Evolutionary conservation across 2,888 invertebrate genomes (phyloP).

Genomic region (Drosophila fulvimacula): DNA sequence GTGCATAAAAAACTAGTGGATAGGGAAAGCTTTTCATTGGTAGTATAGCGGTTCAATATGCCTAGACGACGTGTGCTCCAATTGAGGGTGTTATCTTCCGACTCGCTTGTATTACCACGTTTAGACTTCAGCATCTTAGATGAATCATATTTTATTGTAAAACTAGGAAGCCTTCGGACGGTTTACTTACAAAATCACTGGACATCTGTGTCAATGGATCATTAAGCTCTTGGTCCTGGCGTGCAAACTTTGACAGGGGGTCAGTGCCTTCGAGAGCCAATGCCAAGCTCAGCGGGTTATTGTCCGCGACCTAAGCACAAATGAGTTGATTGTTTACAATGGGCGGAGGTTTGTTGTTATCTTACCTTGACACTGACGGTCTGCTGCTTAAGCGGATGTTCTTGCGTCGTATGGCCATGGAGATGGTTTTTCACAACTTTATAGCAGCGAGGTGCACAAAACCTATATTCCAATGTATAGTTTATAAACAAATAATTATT

Average conservation of each 20-base stretch:
- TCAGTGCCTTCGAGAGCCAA: slow-evolving; percentile 88
- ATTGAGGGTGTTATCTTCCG: slow-evolving; percentile 86
- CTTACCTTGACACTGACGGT: slow-evolving; percentile 83
- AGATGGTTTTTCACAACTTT: slow-evolving; percentile 74
- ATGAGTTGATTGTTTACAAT: slow-evolving; percentile 1
- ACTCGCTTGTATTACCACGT: slow-evolving; percentile 60
- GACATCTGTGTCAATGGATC: slow-evolving; percentile 89
- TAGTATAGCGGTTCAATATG: slow-evolving; percentile 96
- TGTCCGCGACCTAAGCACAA: slow-evolving; percentile 86
- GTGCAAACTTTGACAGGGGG: slow-evolving; percentile 90
- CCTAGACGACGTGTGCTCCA: slow-evolving; percentile 91
- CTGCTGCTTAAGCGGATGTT: slow-evolving; percentile 87
- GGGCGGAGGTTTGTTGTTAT: slow-evolving; percentile 5
- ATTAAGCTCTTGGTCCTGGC: slow-evolving; percentile 86
- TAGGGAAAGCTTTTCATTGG: slow-evolving; percentile 96
- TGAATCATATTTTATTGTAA: background rate
- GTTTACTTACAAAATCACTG: slow-evolving; percentile 78
- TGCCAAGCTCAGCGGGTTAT: slow-evolving; percentile 81
- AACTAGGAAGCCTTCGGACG: background rate
- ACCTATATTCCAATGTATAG: slow-evolving; percentile 59
- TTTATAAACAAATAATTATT: slow-evolving; percentile 38
- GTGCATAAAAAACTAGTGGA: slow-evolving; percentile 92
- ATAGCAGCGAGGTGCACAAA: slow-evolving; percentile 80
- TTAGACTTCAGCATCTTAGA: slow-evolving; percentile 47
- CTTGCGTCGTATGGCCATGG: slow-evolving; percentile 81